These are phyloP conservation scores for Anguilla japonica DNA, from an alignment of 2,113 vertebrate genomes.

Conservation along the genomic window DNA sequence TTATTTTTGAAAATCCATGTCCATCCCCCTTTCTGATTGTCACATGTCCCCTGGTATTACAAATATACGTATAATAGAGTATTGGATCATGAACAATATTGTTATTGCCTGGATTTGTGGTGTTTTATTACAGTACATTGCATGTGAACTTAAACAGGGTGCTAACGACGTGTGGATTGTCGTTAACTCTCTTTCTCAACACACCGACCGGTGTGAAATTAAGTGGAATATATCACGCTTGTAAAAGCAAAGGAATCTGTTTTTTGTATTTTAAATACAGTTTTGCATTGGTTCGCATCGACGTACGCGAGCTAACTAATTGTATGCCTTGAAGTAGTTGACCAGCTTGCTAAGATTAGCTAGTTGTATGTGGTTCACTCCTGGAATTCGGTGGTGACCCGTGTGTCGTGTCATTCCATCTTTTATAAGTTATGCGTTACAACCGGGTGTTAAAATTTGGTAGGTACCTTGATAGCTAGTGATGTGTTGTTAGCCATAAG, in stretches of 20 bases:
- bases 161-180: not conserved
- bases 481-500: not conserved
- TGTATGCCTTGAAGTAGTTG: not conserved
- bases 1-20: conserved; percentile 49
- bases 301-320: not conserved
- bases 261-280: not conserved
- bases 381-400: not conserved
- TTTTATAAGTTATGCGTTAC: not conserved
- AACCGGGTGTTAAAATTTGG: not conserved
- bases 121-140: not conserved
- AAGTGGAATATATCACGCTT: not conserved
- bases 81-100: not conserved
- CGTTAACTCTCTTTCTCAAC: not conserved
- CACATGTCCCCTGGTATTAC: not conserved
- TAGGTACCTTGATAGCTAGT: not conserved
- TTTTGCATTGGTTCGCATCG: not conserved
- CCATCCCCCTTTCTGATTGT: conserved; percentile 54
- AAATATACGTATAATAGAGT: not conserved
- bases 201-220: not conserved
- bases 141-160: not conserved
- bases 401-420: not conserved
- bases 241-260: not conserved
- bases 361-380: not conserved
- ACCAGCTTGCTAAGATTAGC: not conserved
- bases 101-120: not conserved